A percentile compares a stretch with the other conserved stretches of the same genome.
Conservation (phyloP, 2,888 invertebrate species). For the Lycophotia porphyrea region DNA sequence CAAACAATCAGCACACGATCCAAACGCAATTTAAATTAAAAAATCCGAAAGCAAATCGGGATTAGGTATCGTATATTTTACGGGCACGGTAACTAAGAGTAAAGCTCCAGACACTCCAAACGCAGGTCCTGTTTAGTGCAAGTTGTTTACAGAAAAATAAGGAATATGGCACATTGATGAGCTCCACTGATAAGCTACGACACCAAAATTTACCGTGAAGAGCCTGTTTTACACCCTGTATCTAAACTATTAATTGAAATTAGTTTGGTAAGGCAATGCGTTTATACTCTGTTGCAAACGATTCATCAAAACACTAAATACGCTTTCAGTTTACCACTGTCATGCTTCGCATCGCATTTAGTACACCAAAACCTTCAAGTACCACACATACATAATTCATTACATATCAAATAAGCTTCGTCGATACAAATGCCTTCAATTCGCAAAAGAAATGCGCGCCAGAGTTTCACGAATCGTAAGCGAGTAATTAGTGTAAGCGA, state of each 20-base stretch:
- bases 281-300: not conserved
- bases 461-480: slow-evolving; percentile 50
- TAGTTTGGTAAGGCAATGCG: not conserved
- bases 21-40: slow-evolving; percentile 15
- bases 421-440: slow-evolving; percentile 59
- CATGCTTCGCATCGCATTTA: not conserved
- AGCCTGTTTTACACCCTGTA: no score
- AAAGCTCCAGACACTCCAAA: slow-evolving; percentile 2
- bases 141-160: not conserved
- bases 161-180: not conserved
- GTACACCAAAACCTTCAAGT: not conserved
- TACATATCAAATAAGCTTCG: slow-evolving; percentile 45
- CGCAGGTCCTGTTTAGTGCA: not conserved
- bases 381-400: slow-evolving; percentile 53
- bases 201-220: not conserved
- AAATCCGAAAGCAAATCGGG: slow-evolving; percentile 19
- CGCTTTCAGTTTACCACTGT: not conserved
- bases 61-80: slow-evolving; percentile 17
- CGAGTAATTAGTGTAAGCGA: slow-evolving; percentile 62
- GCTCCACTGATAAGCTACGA: not conserved
- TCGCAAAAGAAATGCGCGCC: slow-evolving; percentile 52
- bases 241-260: no score
- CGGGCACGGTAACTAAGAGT: not conserved
- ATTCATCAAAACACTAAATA: not conserved
- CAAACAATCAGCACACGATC: not conserved